phyloP scores from a whole-genome alignment of 2,797 vertebrate genomes.

The Cryptoblepharus egeriae region DNA sequence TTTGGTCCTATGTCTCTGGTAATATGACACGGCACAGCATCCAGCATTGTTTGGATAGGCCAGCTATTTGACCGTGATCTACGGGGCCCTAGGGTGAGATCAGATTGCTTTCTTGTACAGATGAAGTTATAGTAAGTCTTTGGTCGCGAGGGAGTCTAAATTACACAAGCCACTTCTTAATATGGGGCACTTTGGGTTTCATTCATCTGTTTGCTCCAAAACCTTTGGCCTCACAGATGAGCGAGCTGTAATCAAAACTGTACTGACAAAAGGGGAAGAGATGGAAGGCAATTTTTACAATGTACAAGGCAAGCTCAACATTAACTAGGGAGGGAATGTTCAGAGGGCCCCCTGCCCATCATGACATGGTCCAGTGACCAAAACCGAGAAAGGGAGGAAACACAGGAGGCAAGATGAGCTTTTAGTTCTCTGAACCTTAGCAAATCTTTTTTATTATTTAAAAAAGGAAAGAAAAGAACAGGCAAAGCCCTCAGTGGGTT shows the following conservation, averaged over 20 bases:
- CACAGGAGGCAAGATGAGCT: conserved; percentile 30
- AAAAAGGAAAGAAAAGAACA: not conserved
- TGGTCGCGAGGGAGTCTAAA: not conserved
- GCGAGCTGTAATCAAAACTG: not conserved
- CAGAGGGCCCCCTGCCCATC: not conserved
- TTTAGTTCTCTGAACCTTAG: conserved; percentile 57
- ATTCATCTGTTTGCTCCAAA: rapidly evolving
- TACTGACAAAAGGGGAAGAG: not conserved
- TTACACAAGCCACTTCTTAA: not conserved
- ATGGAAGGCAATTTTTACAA: not conserved
- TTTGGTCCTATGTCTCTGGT: not conserved
- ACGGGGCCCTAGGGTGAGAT: rapidly evolving
- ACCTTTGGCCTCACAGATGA: not conserved
- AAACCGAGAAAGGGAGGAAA: conserved; percentile 36
- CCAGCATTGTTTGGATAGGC: not conserved
- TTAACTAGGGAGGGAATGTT: conserved; percentile 17
- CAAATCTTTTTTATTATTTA: not conserved
- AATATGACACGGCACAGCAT: not conserved
- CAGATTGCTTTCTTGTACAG: not conserved
- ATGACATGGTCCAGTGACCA: conserved; percentile 20
- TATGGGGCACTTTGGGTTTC: not conserved
- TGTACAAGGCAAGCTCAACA: not conserved
- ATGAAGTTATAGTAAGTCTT: rapidly evolving
- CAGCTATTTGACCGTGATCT: rapidly evolving
- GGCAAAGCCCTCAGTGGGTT: not conserved